These are phyloP conservation scores for Pocillopora damicornis DNA, from an alignment of 64 coral and sea anemone genomes.

Conservation along the genomic window DNA sequence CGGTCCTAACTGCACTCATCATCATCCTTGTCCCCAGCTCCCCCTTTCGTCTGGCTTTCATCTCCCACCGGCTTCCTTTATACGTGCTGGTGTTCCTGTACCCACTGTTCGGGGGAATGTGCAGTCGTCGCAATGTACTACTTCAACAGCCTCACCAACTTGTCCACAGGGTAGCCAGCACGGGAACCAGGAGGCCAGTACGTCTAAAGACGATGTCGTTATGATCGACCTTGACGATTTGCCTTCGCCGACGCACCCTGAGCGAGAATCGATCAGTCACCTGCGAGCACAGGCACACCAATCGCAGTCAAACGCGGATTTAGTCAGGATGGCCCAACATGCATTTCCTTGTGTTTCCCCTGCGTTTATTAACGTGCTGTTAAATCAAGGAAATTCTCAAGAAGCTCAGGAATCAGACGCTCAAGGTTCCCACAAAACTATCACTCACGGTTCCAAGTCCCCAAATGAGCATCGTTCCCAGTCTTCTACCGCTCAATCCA, in stretches of 20 bases:
- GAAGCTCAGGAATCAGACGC: background rate
- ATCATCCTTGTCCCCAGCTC: background rate
- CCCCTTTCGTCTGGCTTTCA: background rate
- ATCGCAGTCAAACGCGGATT: background rate
- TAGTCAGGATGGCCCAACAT: background rate
- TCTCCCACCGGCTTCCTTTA: conserved; percentile 42
- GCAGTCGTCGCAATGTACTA: background rate
- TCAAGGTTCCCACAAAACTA: background rate
- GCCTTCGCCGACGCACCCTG: conserved; percentile 37
- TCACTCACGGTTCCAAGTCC: too few species aligned
- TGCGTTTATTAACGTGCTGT: conserved; percentile 5
- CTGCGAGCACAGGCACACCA: background rate
- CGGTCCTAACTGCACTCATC: background rate
- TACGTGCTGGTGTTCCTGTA: conserved; percentile 43
- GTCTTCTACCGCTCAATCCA: background rate
- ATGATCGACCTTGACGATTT: conserved; percentile 62
- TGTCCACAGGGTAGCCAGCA: background rate
- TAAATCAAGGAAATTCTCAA: background rate
- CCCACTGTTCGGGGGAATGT: background rate
- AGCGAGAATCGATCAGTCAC: background rate
- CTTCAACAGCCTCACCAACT: background rate
- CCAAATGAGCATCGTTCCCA: background rate
- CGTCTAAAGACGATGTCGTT: conserved; percentile 25
- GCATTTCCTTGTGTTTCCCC: conserved; percentile 18
- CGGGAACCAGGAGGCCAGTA: background rate